phyloP scores from a whole-genome alignment of 2,113 vertebrate genomes.

The Phylloscopus whistleri region DNA sequence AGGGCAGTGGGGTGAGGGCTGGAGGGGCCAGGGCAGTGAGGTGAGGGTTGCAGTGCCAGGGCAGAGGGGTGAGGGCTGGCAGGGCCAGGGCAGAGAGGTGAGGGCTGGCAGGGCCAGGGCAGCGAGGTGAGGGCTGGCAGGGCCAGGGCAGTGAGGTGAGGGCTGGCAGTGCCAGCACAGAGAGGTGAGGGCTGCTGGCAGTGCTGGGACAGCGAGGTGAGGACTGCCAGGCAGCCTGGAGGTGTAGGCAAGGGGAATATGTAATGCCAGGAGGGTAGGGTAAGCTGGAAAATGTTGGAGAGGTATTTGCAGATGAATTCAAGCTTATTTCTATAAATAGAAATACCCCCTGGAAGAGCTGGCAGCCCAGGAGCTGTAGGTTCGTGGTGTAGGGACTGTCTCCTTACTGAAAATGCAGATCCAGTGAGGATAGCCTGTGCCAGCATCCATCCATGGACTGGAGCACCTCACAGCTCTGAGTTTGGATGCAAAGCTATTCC shows the following conservation, averaged over 20 bases:
- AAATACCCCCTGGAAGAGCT: neutral
- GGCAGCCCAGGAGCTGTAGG: neutral
- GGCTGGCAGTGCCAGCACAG: too few relatives aligned
- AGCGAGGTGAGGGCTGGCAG: neutral
- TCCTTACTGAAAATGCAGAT: accelerated
- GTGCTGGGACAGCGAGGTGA: too few relatives aligned
- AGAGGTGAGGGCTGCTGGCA: too few relatives aligned
- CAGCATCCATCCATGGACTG: accelerated
- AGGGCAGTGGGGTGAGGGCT: neutral
- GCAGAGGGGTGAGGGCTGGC: conserved; percentile 61
- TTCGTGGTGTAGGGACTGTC: accelerated
- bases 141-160: conserved; percentile 50
- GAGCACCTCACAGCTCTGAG: neutral
- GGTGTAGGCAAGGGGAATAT: neutral
- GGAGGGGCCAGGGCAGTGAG: neutral
- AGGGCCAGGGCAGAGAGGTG: conserved; percentile 74
- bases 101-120: neutral
- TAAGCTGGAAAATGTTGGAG: neutral
- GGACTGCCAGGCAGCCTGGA: neutral
- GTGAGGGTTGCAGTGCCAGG: conserved; percentile 59
- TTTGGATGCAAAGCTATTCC: neutral
- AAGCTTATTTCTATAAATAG: neutral
- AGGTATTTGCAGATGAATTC: neutral
- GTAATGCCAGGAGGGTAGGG: neutral
- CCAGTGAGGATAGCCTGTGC: neutral